phyloP scores from a whole-genome alignment of 2,797 vertebrate species.

The Sebastes kiyomatsui region DNA sequence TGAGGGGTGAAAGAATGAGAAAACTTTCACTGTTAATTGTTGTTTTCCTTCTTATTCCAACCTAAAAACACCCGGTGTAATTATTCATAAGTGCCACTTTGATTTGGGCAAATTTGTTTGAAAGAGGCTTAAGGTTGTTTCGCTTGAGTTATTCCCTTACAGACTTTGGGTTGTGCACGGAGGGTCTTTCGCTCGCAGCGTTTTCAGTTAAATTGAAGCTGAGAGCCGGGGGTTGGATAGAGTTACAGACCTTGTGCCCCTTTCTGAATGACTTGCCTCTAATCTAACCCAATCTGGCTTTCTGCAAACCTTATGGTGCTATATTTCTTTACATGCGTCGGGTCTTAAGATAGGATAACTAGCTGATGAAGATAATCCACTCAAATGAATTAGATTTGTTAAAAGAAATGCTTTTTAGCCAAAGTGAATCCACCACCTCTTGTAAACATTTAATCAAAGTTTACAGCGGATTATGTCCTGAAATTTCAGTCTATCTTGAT shows the following conservation, averaged over 20 bases:
- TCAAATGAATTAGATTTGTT: constrained; percentile 77
- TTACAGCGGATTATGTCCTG: constrained; percentile 49
- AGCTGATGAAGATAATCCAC: constrained; percentile 77
- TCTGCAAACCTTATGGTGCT: constrained; percentile 75
- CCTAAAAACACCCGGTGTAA: constrained; percentile 80
- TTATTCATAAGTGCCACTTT: constrained; percentile 87
- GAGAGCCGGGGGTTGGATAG: constrained; percentile 65
- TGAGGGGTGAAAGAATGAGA: constrained; percentile 39
- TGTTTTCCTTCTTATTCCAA: constrained; percentile 83
- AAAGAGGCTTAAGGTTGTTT: constrained; percentile 84
- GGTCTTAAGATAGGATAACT: constrained; percentile 76
- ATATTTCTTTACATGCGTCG: constrained; percentile 79
- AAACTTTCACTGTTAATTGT: constrained; percentile 83
- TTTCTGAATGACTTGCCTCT: constrained; percentile 75
- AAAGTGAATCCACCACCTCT: constrained; percentile 42
- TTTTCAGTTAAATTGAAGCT: constrained; percentile 76
- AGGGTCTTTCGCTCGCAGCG: constrained; percentile 55
- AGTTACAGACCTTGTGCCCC: constrained; percentile 76
- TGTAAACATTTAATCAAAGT: constrained; percentile 73
- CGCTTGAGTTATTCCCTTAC: constrained; percentile 70
- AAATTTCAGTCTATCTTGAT: constrained; percentile 56
- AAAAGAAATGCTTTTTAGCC: constrained; percentile 52
- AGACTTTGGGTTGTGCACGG: constrained; percentile 60
- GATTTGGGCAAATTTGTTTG: constrained; percentile 81
- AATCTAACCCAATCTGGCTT: constrained; percentile 87